Conservation (phyloP, 2,113 vertebrate genomes). For the Phaethon lepturus region DNA sequence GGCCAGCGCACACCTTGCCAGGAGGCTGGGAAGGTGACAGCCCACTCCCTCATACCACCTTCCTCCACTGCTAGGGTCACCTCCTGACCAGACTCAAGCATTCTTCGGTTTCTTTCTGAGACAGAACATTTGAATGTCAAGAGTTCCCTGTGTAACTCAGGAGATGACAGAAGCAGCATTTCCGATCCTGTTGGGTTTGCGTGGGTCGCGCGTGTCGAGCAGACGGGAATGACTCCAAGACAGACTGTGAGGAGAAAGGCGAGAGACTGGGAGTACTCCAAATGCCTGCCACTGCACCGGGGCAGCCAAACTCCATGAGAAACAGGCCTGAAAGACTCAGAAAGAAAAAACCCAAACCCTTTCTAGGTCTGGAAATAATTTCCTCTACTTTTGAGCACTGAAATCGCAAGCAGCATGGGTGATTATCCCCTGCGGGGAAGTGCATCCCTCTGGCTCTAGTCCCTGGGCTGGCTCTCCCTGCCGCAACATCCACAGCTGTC, state of each 20-base stretch:
- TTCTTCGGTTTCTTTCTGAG: background rate
- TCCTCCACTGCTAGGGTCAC: background rate
- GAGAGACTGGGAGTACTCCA: constrained; percentile 35
- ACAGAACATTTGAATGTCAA: background rate
- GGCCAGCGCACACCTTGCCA: background rate
- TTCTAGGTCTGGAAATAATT: background rate
- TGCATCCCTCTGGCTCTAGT: background rate
- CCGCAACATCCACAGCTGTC: rapidly evolving
- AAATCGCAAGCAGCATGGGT: background rate
- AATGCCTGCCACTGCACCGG: background rate
- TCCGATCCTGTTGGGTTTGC: background rate
- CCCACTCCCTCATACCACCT: rapidly evolving
- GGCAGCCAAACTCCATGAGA: background rate
- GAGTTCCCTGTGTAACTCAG: background rate
- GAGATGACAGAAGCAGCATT: background rate
- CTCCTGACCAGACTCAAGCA: background rate
- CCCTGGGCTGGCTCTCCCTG: background rate
- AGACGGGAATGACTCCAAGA: constrained; percentile 31
- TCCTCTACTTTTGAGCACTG: background rate
- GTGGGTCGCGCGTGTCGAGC: rapidly evolving
- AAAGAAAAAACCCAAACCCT: background rate
- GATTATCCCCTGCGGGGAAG: background rate
- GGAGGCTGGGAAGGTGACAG: background rate
- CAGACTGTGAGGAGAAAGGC: constrained; percentile 17
- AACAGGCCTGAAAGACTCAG: background rate